These are phyloP conservation scores for Drosophila bipectinata DNA, from an alignment of 1,140 invertebrate genomes.

Conservation along the genomic window DNA sequence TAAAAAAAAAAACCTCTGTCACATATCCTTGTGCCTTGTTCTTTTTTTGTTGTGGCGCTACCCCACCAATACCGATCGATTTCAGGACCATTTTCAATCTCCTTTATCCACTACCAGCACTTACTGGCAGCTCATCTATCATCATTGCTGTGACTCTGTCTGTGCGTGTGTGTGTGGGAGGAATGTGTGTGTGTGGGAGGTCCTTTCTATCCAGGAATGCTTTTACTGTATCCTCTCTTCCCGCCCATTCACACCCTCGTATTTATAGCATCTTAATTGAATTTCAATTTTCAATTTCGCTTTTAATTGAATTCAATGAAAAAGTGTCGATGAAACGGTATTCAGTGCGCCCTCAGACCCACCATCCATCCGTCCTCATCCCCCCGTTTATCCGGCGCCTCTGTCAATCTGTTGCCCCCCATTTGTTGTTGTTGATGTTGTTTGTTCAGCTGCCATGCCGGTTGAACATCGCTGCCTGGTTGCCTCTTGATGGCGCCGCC, in stretches of 20 bases:
- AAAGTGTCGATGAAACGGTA: constrained; percentile 79
- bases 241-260: constrained; percentile 34
- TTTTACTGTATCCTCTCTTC: constrained; percentile 37
- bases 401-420: constrained; percentile 11
- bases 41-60: neutral
- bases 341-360: constrained; percentile 44
- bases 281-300: constrained; percentile 82
- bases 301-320: constrained; percentile 82
- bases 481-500: constrained; percentile 62
- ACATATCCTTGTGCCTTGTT: constrained; percentile 16
- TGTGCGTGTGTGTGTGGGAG: neutral
- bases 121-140: constrained; percentile 64
- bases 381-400: neutral
- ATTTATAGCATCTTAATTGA: constrained; percentile 81
- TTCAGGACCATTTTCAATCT: constrained; percentile 23
- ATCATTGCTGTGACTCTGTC: constrained; percentile 43
- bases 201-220: constrained; percentile 50
- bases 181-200: constrained; percentile 5
- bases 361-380: neutral
- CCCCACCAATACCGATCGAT: constrained; percentile 7
- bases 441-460: constrained; percentile 71
- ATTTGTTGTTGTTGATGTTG: constrained; percentile 54
- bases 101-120: constrained; percentile 13
- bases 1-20: constrained; percentile 19
- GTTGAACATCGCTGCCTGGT: constrained; percentile 35